Evolutionary conservation across 2,113 vertebrate species (phyloP).

Genomic region (Cynocephalus volans): DNA sequence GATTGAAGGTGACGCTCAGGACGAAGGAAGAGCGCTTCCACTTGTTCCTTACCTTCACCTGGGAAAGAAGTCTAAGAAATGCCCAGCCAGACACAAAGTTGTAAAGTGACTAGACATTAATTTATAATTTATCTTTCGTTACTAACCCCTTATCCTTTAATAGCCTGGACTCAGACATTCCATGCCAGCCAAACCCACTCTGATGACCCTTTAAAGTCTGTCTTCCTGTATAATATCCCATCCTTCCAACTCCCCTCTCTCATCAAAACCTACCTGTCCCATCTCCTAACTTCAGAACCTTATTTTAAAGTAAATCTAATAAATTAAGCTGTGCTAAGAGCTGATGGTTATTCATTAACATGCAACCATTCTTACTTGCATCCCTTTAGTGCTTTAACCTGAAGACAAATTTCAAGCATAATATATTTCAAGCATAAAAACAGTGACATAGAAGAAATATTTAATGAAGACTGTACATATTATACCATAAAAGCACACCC

Average conservation of each 20-base stretch:
- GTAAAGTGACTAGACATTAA: background rate
- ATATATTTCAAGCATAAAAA: background rate
- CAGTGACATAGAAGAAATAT: background rate
- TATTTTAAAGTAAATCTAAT: conserved; percentile 35
- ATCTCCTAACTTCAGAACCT: background rate
- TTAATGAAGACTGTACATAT: background rate
- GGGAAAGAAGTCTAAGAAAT: background rate
- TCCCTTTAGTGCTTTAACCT: background rate
- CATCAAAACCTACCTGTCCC: background rate
- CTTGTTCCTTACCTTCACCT: background rate
- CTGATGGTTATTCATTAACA: background rate
- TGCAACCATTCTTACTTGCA: background rate
- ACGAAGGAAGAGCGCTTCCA: background rate
- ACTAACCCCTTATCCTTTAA: background rate
- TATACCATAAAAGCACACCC: background rate
- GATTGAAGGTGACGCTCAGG: background rate
- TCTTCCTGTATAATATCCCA: background rate
- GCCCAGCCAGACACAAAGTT: background rate
- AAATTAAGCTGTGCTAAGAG: background rate
- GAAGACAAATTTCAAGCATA: background rate
- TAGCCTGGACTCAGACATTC: background rate
- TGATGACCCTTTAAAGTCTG: background rate
- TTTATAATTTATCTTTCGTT: background rate
- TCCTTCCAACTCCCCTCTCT: background rate
- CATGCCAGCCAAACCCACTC: background rate